These are phyloP conservation scores for Nibea coibor DNA, from an alignment of 2,113 vertebrate species.

Conservation along the genomic window DNA sequence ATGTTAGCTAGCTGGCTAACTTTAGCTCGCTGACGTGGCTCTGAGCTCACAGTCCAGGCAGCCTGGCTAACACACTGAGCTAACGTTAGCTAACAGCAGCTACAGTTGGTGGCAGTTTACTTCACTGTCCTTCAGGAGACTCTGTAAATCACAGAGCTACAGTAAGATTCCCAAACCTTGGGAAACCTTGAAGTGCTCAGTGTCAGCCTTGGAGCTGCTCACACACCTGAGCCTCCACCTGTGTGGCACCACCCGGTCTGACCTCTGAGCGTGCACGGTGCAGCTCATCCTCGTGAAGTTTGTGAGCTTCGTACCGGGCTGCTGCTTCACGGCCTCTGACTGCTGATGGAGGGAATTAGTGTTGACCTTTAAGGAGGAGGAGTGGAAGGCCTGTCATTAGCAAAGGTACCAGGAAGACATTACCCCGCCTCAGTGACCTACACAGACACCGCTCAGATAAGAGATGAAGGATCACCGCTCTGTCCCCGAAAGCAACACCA, in stretches of 20 bases:
- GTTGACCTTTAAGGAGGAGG: slow-evolving; percentile 68
- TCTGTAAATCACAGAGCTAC: too few species aligned
- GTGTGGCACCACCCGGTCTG: background rate
- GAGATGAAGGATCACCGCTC: slow-evolving; percentile 65
- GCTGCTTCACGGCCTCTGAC: slow-evolving; percentile 22
- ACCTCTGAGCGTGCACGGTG: background rate
- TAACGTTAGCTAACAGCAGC: too few species aligned
- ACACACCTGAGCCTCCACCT: background rate
- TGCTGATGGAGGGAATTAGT: slow-evolving; percentile 67
- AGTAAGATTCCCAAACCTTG: too few species aligned
- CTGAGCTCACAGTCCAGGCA: too few species aligned
- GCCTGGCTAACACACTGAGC: too few species aligned
- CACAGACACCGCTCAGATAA: slow-evolving; percentile 70
- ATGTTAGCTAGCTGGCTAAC: too few species aligned
- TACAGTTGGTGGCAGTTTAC: too few species aligned
- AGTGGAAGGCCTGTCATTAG: slow-evolving; percentile 69
- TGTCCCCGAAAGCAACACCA: slow-evolving; percentile 42
- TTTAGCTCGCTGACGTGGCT: too few species aligned
- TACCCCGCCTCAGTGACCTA: slow-evolving; percentile 57
- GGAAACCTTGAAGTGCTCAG: too few species aligned
- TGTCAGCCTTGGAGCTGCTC: too few species aligned
- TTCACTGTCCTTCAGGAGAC: too few species aligned
- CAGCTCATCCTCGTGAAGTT: slow-evolving; percentile 1
- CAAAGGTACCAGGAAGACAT: slow-evolving; percentile 68
- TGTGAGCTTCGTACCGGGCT: slow-evolving; percentile 37